Evolutionary conservation across 2,113 vertebrate genomes (phyloP).

Genomic region (Bujurquina vittata): DNA sequence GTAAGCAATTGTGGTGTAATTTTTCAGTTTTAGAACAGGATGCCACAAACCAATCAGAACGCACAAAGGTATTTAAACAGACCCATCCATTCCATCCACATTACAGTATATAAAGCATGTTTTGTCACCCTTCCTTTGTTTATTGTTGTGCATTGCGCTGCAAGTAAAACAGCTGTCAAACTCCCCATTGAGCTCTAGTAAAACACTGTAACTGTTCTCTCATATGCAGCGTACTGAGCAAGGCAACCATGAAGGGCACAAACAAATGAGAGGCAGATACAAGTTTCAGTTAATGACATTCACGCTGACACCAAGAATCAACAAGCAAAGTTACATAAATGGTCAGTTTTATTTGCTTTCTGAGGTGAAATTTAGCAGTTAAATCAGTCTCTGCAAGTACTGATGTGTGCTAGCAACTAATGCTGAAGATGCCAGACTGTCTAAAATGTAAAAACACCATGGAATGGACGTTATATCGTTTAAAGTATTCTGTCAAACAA

Average conservation of each 20-base stretch:
- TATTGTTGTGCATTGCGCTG: slow-evolving; percentile 40
- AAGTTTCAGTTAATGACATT: slow-evolving; percentile 27
- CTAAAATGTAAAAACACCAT: background rate
- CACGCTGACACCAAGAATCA: background rate
- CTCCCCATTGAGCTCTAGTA: slow-evolving; percentile 12
- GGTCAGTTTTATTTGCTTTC: background rate
- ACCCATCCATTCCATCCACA: slow-evolving; percentile 12
- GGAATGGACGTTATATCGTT: background rate
- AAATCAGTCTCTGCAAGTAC: background rate
- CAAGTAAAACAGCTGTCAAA: slow-evolving; percentile 48
- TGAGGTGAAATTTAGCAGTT: background rate
- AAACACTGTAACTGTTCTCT: slow-evolving; percentile 24
- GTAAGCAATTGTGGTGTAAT: slow-evolving; percentile 9
- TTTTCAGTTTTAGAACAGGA: slow-evolving; percentile 13
- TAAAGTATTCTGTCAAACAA: background rate
- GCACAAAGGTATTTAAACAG: background rate
- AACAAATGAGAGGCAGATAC: slow-evolving; percentile 36
- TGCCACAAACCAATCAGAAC: background rate
- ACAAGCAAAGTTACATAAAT: background rate
- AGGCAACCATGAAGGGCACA: slow-evolving; percentile 24
- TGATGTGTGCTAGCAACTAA: background rate
- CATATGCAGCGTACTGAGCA: background rate
- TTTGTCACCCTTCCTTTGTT: slow-evolving; percentile 26
- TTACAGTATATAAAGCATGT: background rate
- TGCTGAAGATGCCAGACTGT: no score